A percentile compares a stretch with the other conserved stretches of the same genome.
Conservation (phyloP, 1,140 invertebrate genomes). For the Linepithema humile region DNA sequence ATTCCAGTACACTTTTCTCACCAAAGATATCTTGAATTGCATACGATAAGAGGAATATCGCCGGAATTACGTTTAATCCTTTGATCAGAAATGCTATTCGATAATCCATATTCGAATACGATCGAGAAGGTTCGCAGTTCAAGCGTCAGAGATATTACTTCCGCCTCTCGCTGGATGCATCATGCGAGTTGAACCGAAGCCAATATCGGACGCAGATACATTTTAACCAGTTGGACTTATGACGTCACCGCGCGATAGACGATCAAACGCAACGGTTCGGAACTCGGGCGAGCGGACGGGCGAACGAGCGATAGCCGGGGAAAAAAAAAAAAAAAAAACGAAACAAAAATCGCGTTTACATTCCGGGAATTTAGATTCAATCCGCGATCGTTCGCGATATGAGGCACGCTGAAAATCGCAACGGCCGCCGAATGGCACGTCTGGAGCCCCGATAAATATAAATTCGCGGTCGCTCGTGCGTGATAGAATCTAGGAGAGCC, state of each 20-base stretch:
- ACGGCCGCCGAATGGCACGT: slow-evolving; percentile 2
- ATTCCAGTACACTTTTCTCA: not conserved
- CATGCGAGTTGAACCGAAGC: not conserved
- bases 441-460: slow-evolving; percentile 26
- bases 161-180: slow-evolving; percentile 2
- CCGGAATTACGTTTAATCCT: slow-evolving; percentile 8
- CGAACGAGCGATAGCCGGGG: not conserved
- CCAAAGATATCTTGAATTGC: not conserved
- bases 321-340: not conserved
- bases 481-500: slow-evolving; percentile 46
- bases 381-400: not conserved
- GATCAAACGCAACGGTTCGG: not conserved
- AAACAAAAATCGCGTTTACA: slow-evolving; percentile 2
- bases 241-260: not conserved
- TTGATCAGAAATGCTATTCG: slow-evolving; percentile 1
- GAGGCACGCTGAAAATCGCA: slow-evolving; percentile 12
- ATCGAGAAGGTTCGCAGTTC: not conserved
- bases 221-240: not conserved
- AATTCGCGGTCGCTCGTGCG: slow-evolving; percentile 37
- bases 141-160: slow-evolving; percentile 22
- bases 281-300: not conserved
- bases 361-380: slow-evolving; percentile 23
- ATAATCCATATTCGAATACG: not conserved
- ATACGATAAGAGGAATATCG: not conserved
- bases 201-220: slow-evolving; percentile 22